A percentile compares a stretch with the other conserved stretches of the same genome.
phyloP scores from a whole-genome alignment of 2,797 vertebrate species.

The Falco berigora region DNA sequence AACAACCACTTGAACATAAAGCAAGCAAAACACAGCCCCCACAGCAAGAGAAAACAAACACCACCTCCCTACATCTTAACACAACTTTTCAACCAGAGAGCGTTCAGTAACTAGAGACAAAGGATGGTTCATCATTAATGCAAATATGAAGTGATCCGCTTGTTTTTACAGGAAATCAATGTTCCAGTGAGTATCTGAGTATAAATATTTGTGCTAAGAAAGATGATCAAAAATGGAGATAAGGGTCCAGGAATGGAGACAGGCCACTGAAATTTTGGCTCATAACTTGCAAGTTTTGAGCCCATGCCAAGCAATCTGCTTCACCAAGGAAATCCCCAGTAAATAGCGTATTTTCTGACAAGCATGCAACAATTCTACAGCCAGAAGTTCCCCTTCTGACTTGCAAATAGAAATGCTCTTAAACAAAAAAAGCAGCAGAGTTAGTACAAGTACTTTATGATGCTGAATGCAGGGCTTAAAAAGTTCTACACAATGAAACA shows the following conservation, averaged over 20 bases:
- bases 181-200: not conserved
- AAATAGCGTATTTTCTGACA: conserved; percentile 22
- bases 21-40: not conserved
- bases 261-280: not conserved
- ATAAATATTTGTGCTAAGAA: not conserved
- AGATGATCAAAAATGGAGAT: not conserved
- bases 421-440: not conserved
- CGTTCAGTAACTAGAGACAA: not conserved
- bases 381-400: not conserved
- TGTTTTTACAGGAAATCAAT: not conserved
- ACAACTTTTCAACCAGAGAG: not conserved
- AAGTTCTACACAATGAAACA: not conserved
- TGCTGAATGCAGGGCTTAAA: not conserved
- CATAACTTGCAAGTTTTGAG: not conserved
- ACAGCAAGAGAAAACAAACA: not conserved
- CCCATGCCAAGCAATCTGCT: not conserved
- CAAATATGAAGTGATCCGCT: not conserved
- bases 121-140: not conserved
- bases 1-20: not conserved
- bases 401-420: not conserved
- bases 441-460: not conserved
- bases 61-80: not conserved
- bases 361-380: not conserved
- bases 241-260: not conserved
- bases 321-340: conserved; percentile 26